Base-by-base conservation (phyloP, 2,888 invertebrate species). In the Metellina segmentata region DNA sequence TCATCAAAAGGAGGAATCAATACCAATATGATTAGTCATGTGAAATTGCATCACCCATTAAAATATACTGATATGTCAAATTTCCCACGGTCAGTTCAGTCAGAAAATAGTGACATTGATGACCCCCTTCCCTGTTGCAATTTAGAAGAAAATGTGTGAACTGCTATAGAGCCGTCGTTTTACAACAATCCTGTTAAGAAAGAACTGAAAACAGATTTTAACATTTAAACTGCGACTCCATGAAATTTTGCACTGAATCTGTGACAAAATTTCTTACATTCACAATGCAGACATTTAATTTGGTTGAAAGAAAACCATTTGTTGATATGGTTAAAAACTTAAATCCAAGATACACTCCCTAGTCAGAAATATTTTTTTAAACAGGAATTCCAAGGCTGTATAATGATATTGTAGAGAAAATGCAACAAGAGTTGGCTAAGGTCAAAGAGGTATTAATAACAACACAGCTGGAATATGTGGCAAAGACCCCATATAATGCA, bases 1-100 rank as follows among this genome's bases (percentile, higher is more conserved):
- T 79, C 53, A 7, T 8, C 53, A 34, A 81, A 81, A 81, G 81
- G 81, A 70, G 81, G 70, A 48, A 81, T 69, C n/a, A 81, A 69
- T 9, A 34, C 70, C 6, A 81, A 81, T 13, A 61, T 81, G 61
- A 70, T 70, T 13, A 6, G 6, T 20, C 79, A 81, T n/a, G n/a
- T 81, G 7, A 53, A 52, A 9, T 4, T 53, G 11, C 61, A 53
- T 20, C 79, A 81, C 20, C 53, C 79, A 7, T n/a, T n/a, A n/a
- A n/a, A n/a, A n/a, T n/a, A n/a, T n/a, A 1, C 19, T 74, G 8
- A 74, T 5, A 20, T 19, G 7, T 7, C 20, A n/a, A n/a, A n/a
- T n/a, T n/a, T n/a, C n/a, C n/a, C n/a, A n/a, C n/a, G n/a, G n/a
- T n/a, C n/a, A n/a, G n/a, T 20, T 20, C 19, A 19, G 53, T 53